Base-by-base conservation (phyloP, 2,113 vertebrate species). In the Amia ocellicauda region DNA sequence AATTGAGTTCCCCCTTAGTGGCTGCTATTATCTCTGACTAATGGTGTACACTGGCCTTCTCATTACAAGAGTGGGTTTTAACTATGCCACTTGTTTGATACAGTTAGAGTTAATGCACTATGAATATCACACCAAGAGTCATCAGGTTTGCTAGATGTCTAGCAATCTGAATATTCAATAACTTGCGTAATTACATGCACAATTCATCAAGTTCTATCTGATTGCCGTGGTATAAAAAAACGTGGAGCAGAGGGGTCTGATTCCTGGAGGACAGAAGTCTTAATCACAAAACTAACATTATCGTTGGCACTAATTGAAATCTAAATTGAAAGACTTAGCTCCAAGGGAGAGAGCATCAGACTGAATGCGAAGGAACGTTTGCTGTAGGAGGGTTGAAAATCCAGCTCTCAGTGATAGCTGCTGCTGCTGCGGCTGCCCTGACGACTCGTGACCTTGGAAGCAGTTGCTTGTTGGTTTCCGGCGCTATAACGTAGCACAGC, bases 221-320 rank as follows among this genome's bases (percentile, higher is more conserved):
- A 90, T 89, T 89, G 86, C 89, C 83, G 77, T 64, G 83, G 86
- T 83, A 86, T 83, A 72, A 82, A 70, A 77, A 74, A 75, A 80
- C 82, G 83, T 78, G 77, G 78, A 78, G 79, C 75, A 76, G 79
- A 82, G 83, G 75, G 80, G 81, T 79, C 83, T 87, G 82, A 85
- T 85, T 90, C 86, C 85, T 86, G 74, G 79, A 89, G 86, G 87
- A 86, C 84, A 82, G 73, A 83, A 85, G 80, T 85, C 85, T 58
- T 87, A 88, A 89, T 89, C 85, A 88, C 82, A 88, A 88, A 88
- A 84, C 87, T 86, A 88, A 89, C 85, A 89, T 87, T 83, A 89
- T 88, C 45, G 63, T 55, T 58, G 42, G 20, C 28, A 19, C 27
- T 58, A 84, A 90, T 88, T 89, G 86, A 88, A 88, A 85, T 86